These are phyloP conservation scores for Acleris literana DNA, from an alignment of 2,888 invertebrate genomes.

Conservation along the genomic window DNA sequence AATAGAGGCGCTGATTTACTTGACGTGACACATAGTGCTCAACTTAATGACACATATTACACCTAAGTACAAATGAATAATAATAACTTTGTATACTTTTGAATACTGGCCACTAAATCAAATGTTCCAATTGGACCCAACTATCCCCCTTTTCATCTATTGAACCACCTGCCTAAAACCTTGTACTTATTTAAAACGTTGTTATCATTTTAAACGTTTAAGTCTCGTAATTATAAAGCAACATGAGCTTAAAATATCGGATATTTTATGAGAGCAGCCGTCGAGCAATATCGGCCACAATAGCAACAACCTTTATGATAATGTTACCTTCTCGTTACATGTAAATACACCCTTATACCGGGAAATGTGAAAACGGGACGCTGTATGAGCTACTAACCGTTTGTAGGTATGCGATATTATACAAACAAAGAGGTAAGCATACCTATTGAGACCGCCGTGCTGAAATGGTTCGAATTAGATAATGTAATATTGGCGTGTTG, in stretches of 20 bases:
- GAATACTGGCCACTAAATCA: too few species aligned
- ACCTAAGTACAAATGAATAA: too few species aligned
- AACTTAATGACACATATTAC: too few species aligned
- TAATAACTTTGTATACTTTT: too few species aligned
- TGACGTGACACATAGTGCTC: too few species aligned
- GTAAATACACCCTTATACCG: constrained; percentile 47
- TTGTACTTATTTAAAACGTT: background rate
- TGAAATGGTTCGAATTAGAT: too few species aligned
- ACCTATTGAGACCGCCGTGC: too few species aligned
- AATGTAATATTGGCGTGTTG: too few species aligned
- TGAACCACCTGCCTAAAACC: too few species aligned
- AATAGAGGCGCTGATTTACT: too few species aligned
- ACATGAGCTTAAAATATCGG: constrained; percentile 14
- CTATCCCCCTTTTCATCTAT: too few species aligned
- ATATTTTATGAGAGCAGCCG: constrained; percentile 29
- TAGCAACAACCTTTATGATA: constrained; percentile 67
- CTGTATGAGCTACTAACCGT: constrained; percentile 22
- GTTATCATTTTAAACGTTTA: background rate
- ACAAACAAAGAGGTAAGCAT: background rate
- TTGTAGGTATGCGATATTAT: constrained; percentile 12
- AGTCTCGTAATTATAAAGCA: constrained; percentile 26
- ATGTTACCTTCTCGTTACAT: constrained; percentile 50
- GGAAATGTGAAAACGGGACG: constrained; percentile 27
- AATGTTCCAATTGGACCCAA: too few species aligned
- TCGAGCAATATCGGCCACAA: constrained; percentile 57